Conservation (phyloP, 2,113 vertebrate genomes). For the Phasianus colchicus region DNA sequence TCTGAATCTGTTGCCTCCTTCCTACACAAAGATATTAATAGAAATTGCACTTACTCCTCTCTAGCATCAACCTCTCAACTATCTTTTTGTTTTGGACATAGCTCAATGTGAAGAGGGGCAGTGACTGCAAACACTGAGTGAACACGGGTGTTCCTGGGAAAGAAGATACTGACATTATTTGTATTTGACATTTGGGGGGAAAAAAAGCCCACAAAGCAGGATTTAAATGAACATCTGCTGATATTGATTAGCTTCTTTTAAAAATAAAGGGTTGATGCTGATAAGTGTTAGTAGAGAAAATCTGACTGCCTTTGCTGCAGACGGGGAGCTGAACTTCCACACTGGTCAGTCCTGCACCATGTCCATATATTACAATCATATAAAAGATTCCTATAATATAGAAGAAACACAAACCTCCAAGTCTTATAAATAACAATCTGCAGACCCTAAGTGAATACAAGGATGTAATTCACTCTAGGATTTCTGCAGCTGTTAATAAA, state of each 20-base stretch:
- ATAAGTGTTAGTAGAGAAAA: background rate
- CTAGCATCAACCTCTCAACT: background rate
- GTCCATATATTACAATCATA: background rate
- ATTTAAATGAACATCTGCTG: background rate
- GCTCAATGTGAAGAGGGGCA: background rate
- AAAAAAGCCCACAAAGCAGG: background rate
- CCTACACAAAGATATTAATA: background rate
- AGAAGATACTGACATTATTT: background rate
- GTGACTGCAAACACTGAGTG: background rate
- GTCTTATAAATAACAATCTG: constrained; percentile 16
- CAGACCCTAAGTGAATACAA: constrained; percentile 9
- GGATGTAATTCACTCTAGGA: constrained; percentile 33
- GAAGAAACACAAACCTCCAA: background rate
- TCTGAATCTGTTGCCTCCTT: background rate
- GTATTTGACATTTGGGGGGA: background rate
- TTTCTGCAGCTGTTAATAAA: constrained; percentile 69
- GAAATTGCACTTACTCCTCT: background rate
- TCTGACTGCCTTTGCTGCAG: background rate
- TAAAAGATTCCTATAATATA: background rate
- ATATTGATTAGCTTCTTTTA: background rate
- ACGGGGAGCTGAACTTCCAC: background rate
- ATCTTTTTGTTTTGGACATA: background rate
- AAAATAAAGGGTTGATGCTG: background rate
- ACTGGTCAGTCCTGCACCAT: background rate
- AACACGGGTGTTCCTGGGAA: background rate